phyloP scores from a whole-genome alignment of 2,113 vertebrate species.

The Rhinopomastus cyanomelas region DNA sequence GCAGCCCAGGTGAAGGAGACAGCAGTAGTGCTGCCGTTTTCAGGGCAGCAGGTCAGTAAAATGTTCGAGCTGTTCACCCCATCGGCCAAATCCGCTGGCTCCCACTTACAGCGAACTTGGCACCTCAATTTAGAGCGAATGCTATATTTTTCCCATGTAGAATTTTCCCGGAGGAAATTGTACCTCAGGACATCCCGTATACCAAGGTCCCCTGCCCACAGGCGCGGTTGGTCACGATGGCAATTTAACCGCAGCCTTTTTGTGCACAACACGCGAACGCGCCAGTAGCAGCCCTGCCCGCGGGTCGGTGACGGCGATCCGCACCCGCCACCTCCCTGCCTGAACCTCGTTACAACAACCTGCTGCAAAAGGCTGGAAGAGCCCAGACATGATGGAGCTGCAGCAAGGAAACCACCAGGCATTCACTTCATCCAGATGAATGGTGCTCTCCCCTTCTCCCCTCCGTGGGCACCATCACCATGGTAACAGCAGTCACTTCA shows the following conservation, averaged over 20 bases:
- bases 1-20: no score
- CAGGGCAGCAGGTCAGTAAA: no score
- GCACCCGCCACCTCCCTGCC: neutral
- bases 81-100: no score
- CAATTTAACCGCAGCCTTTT: neutral
- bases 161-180: neutral
- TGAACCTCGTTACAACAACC: neutral
- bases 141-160: neutral
- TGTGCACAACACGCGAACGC: neutral
- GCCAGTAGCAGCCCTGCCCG: neutral
- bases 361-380: neutral
- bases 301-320: no score
- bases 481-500: conserved; percentile 25
- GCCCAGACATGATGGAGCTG: neutral
- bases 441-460: neutral
- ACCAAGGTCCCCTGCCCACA: no score
- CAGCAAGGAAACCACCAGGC: neutral
- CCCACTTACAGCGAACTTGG: no score
- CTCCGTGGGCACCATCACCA: neutral
- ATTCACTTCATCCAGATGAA: no score
- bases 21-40: no score
- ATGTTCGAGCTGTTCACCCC: no score
- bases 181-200: neutral
- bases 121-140: neutral
- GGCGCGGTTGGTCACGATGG: neutral